Base-by-base conservation (phyloP, 2,113 vertebrate species). In the Chelonoidis abingdonii region DNA sequence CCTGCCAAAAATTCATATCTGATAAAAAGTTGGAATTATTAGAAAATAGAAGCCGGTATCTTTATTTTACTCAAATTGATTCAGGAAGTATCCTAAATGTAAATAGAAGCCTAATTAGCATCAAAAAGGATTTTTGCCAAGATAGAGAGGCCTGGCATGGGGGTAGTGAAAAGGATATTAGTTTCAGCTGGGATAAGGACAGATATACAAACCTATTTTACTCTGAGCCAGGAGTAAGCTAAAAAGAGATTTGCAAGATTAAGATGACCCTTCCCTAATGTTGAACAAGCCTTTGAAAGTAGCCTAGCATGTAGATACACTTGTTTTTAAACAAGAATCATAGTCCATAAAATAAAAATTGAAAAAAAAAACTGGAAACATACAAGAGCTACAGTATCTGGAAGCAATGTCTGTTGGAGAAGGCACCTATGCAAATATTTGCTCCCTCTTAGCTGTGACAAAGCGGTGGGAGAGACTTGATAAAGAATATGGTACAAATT, bases 401-500 rank as follows among this genome's bases (percentile, higher is more conserved):
- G 88, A 84, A 69, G 83, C 65, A 1, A 19, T 59, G 5, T 0
- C 3, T 65, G 82, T 49, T 22, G 62, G 38, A 19, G 76, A 94
- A 35, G 69, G 13, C 53, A 94, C 27, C 62, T 17, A 82, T 82
- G 84, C 80, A 94, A 87, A 87, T 80, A 85, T 81, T 65, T 88
- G 29, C 62, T 76, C 10, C 90, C 53, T 53, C 10, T 9, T 88
- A 35, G 47, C 88, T 84, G 17, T n/a, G 56, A 94, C 31, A 88
- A 96, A 79, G 16, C 6, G 44, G 44, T 44, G 27, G 8, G 17
- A 81, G 53, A 91, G 75, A 41, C 89, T 29, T 52, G 16, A 95
- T 92, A 96, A 97, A 95, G 76, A 97, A 57, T 76, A 52, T 80
- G 94, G 95, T 97, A 92, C 87, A 86, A 90, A 85, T 52, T 83